Base-by-base conservation (phyloP, 2,113 vertebrate genomes). In the Leucopsar rothschildi region DNA sequence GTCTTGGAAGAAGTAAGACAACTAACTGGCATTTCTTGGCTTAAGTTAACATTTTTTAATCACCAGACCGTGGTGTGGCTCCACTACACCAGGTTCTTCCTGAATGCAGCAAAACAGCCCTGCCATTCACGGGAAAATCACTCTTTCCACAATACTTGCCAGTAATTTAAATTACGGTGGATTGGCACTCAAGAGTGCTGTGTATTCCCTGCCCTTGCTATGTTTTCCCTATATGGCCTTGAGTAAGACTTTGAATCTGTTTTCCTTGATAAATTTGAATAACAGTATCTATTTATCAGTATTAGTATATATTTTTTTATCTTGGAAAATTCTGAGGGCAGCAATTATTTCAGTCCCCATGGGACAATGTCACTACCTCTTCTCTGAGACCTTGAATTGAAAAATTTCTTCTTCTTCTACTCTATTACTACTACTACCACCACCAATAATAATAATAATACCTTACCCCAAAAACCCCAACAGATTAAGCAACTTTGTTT, bases 31-130 rank as follows among this genome's bases (percentile, higher is more conserved):
- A 77, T 82, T 90, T 88, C 78, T 94, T 94, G 87, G 87, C 82
- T 86, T 31, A 55, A 73, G 50, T 73, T 72, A 69, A 42, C n/a
- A 66, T 94, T 95, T 81, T 93, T 91, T 85, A 94, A 86, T 73
- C 91, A 93, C 63, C 71, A 91, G 93, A 96, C 94, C 85, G 37
- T 91, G 70, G n/a, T 90, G 66, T 77, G 90, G 45, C 84, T 95
- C 84, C 78, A 72, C 84, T 85, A 86, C 33, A 55, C 63, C 39
- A 11, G 9, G 42, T 84, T 95, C 82, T 91, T 94, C 75, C 81
- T 94, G 94, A 95, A 91, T 90, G 75, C 68, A 86, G 55, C 19
- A 69, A 73, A 89, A 95, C 73, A 95, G 39, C 66, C 29, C 9
- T 25, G 39, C 66, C 75, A 76, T 95, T 97, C 84, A 85, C 40